phyloP scores from a whole-genome alignment of 2,113 vertebrate species.

The Isichthys henryi region DNA sequence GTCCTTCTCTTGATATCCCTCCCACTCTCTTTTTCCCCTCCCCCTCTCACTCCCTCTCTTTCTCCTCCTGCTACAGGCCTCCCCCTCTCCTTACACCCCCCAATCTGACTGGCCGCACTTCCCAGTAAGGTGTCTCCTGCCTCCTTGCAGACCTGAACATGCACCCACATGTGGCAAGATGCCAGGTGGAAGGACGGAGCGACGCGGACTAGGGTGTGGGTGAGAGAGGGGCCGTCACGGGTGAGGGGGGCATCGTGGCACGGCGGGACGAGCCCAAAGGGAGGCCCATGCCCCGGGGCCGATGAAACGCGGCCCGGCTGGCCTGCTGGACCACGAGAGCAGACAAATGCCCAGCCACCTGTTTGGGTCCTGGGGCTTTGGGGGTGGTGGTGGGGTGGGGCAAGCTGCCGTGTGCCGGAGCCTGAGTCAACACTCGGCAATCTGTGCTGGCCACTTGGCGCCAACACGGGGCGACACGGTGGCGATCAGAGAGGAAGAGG shows the following conservation, averaged over 20 bases:
- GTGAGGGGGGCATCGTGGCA: neutral
- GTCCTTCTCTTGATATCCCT: neutral
- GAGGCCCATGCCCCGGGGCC: neutral
- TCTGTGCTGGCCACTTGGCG: constrained; percentile 29
- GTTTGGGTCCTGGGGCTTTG: constrained; percentile 46
- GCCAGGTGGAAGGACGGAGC: neutral
- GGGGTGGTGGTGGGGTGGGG: constrained; percentile 13
- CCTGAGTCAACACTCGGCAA: constrained; percentile 27
- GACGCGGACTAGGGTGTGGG: neutral
- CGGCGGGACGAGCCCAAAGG: neutral
- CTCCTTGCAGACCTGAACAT: neutral
- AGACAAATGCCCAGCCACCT: constrained; percentile 54
- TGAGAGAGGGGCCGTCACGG: neutral
- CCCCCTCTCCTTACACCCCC: neutral
- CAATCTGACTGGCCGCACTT: neutral
- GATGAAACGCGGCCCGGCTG: constrained; percentile 34
- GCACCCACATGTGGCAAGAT: neutral
- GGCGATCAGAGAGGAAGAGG: constrained; percentile 49
- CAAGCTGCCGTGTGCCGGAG: constrained; percentile 14
- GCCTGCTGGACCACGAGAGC: constrained; percentile 36
- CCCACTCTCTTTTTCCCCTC: neutral
- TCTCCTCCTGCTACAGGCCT: neutral
- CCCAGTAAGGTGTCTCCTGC: neutral
- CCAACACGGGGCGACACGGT: constrained; percentile 30
- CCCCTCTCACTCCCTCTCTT: neutral